Base-by-base conservation (phyloP, 2,113 vertebrate genomes). In the Mesoclemmys tuberculata region DNA sequence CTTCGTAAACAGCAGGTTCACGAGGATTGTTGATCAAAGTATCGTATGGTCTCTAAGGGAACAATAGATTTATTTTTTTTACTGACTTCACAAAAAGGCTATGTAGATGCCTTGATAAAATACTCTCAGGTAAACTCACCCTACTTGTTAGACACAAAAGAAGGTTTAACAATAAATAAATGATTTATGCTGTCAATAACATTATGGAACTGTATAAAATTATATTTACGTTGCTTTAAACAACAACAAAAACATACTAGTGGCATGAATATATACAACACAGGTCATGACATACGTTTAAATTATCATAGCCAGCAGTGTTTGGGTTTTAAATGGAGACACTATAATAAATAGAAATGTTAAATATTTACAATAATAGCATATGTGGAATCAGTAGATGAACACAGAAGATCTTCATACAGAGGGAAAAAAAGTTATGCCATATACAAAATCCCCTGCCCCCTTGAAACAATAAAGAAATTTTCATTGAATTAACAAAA, bases 341-440 rank as follows among this genome's bases (percentile, higher is more conserved):
- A 97, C 94, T 90, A 97, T 97, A 97, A 98, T 98, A 98, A 98
- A 98, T 98, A 98, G 96, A 97, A 95, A 97, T 80, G 96, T 97
- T 95, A 98, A 97, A 96, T 98, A 98, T 98, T 98, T 98, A 98
- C 98, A 98, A 96, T 97, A 97, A 97, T 97, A 97, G 95, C 95
- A 97, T 95, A 94, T 44, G 96, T 95, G 96, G 96, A 97, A 97
- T 97, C 97, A 97, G 98, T 96, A 98, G 96, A 98, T 88, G 92
- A 98, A 98, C 97, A 98, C 91, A 94, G 93, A 97, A 96, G 95
- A 97, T 97, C 87, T 97, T 96, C 92, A 97, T 95, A 94, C 80
- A 64, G 95, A 97, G 90, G 91, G 97, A 95, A 95, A 84, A 71
- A 93, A 94, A 84, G 93, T 51, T 94, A 97, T 91, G 93, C 84